Evolutionary conservation across 2,113 vertebrate species (phyloP).

Genomic region (Clarias macrocephalus): DNA sequence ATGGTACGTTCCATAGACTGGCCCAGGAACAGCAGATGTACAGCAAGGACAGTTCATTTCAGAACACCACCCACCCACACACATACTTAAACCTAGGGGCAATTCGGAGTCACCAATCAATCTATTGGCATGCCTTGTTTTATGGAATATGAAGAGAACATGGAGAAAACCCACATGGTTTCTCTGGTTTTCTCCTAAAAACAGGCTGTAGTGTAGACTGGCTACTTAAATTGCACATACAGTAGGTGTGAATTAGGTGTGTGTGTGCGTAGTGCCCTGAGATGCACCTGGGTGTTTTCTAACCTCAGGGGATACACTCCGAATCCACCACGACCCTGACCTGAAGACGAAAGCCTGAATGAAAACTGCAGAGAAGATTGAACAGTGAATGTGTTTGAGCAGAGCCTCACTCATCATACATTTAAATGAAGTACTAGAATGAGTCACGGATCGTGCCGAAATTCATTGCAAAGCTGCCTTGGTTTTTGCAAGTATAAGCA

Average conservation of each 20-base stretch:
- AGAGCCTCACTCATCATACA: background rate
- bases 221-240: background rate
- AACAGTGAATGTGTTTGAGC: background rate
- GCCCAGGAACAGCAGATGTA: too few species aligned
- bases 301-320: background rate
- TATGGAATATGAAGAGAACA: background rate
- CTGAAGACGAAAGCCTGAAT: background rate
- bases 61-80: background rate
- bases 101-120: background rate
- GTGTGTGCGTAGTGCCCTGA: background rate
- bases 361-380: background rate
- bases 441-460: background rate
- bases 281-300: background rate
- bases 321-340: background rate
- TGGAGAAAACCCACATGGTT: background rate
- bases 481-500: conserved; percentile 6
- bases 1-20: background rate
- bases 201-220: background rate
- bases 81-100: too few species aligned
- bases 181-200: background rate
- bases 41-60: background rate
- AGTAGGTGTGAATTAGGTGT: too few species aligned
- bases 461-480: too few species aligned
- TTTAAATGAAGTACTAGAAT: background rate
- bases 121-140: background rate